Conservation (phyloP, 2,888 invertebrate species). For the Drosophila parthenogenetica region DNA sequence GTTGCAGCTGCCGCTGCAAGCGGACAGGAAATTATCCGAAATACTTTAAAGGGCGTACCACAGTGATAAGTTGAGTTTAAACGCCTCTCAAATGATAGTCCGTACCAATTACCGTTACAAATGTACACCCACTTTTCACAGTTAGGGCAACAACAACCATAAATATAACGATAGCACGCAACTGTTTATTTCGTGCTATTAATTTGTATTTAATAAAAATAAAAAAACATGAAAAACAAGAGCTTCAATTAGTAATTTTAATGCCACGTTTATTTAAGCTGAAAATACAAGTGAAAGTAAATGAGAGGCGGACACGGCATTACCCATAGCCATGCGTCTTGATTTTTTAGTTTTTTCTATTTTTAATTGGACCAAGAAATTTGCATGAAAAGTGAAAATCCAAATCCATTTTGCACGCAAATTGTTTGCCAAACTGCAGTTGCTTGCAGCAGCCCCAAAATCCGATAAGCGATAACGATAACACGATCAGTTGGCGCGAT, state of each 20-base stretch:
- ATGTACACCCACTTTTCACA: conserved; percentile 65
- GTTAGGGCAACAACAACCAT: conserved; percentile 27
- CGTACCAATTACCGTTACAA: conserved; percentile 39
- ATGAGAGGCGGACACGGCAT: conserved; percentile 28
- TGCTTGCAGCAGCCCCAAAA: conserved; percentile 61
- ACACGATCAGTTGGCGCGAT: conserved; percentile 58
- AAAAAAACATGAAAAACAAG: conserved; percentile 17
- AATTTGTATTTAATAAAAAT: conserved; percentile 23
- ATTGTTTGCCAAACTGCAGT: conserved; percentile 14
- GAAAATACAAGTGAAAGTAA: conserved; percentile 69
- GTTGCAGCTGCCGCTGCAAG: conserved; percentile 22
- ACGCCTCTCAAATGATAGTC: conserved; percentile 49
- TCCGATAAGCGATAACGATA: conserved; percentile 28
- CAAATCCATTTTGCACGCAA: conserved; percentile 45
- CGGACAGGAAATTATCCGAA: conserved; percentile 53
- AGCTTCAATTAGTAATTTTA: conserved; percentile 58
- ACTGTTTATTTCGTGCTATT: conserved; percentile 34
- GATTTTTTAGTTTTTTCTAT: conserved; percentile 3
- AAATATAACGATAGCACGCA: conserved; percentile 15
- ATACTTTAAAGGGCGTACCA: conserved; percentile 63
- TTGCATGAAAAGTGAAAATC: conserved; percentile 63
- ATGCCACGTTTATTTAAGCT: conserved; percentile 66
- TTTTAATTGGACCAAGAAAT: conserved; percentile 22
- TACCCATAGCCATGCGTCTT: conserved; percentile 6
- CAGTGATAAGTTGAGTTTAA: conserved; percentile 45